A percentile compares a stretch with the other conserved stretches of the same genome.
Conservation (phyloP, 2,113 vertebrate genomes). For the Sigmodon hispidus region DNA sequence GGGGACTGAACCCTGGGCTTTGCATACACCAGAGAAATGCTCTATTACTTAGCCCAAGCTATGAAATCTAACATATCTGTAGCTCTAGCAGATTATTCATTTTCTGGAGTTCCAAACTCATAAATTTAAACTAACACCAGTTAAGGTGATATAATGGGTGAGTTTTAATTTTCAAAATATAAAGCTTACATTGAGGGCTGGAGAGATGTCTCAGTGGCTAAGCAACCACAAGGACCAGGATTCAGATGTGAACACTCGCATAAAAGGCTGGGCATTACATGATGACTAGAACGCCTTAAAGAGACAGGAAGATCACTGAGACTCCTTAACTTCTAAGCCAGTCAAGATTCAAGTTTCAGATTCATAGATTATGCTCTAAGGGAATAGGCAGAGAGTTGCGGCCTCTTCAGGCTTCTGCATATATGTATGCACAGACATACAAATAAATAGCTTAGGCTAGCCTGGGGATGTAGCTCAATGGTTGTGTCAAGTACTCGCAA, state of each 20-base stretch:
- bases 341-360: neutral
- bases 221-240: too few species aligned
- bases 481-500: neutral
- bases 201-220: neutral
- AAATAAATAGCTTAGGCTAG: neutral
- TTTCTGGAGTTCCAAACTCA: neutral
- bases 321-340: neutral
- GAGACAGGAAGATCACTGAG: neutral
- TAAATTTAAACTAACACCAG: neutral
- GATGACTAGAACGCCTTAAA: neutral
- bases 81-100: slow-evolving; percentile 29
- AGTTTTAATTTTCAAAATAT: slow-evolving; percentile 10
- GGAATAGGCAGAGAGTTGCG: neutral
- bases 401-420: neutral
- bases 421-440: neutral
- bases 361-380: neutral
- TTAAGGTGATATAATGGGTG: neutral
- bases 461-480: neutral
- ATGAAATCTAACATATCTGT: slow-evolving; percentile 1
- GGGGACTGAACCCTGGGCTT: neutral
- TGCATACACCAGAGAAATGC: neutral
- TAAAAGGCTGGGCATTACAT: too few species aligned
- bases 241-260: neutral
- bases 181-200: neutral
- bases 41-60: neutral